Evolutionary conservation across 2,797 vertebrate species (phyloP), one percentile per base, ranked within the genome.

Genomic region (Chaetophractus vellerosus): DNA sequence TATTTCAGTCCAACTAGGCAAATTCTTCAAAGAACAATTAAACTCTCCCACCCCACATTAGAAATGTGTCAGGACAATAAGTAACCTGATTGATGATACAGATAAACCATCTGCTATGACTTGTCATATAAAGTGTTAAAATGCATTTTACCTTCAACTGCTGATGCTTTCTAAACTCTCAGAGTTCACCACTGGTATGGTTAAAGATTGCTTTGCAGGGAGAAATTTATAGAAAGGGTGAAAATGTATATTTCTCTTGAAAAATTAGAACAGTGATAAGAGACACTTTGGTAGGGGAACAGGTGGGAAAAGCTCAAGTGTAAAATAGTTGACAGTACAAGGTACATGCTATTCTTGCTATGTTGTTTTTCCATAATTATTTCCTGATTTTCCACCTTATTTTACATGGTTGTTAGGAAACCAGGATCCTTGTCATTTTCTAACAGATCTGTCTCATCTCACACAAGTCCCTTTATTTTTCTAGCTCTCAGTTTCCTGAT

Each of bases 351-450:
- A 1, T 63, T 80, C 16, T 80, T n/a, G 3, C 6, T 93, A 38
- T 0, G 5, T 48, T 85, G 1, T 87, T 69, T 88, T 57, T 55
- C 80, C 45, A 6, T 90, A 52, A 55, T 31, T 16, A 38, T 59
- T 48, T 50, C 63, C 82, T 86, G 72, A 63, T 31, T 76, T 91
- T 93, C 28, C 57, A 23, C 63, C 66, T 26, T 80, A 55, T n/a
- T 80, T 28, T 26, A 76, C 38, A 28, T 23, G 48, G n/a, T 76
- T 92, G 23, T 33, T 21, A 75, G 68, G 52, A 88, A 85, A 66
- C 14, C 57, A 63, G 59, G 41, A 76, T 88, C 90, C 23, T 11
- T 80, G 48, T 41, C 1, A 0, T 91, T 80, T 72, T 41, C 75
- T 84, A 14, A 41, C 63, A 11, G 21, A 9, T 72, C n/a, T 59